phyloP scores from a whole-genome alignment of 1,140 invertebrate genomes.

The Olivierus martensii region DNA sequence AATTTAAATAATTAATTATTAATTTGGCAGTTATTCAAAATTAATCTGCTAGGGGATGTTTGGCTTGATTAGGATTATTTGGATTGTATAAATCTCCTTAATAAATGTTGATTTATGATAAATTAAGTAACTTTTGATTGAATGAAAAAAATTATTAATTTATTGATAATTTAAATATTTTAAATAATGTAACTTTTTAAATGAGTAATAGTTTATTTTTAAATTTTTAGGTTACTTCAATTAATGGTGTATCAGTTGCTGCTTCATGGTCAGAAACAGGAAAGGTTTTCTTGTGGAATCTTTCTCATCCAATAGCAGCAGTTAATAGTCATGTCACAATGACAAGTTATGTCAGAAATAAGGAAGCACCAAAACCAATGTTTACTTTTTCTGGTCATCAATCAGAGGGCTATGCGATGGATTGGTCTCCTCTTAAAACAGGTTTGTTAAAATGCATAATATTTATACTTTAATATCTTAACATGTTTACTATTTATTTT shows the following conservation, averaged over 20 bases:
- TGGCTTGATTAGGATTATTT: too few relatives aligned
- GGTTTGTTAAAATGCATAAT: conserved; percentile 48
- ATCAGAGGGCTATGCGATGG: conserved; percentile 84
- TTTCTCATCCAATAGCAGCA: conserved; percentile 59
- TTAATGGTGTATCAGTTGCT: conserved; percentile 42
- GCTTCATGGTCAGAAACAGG: conserved; percentile 89
- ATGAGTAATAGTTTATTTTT: too few relatives aligned
- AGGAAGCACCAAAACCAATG: conserved; percentile 45
- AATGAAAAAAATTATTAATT: too few relatives aligned
- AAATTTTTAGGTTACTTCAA: conserved; percentile 30
- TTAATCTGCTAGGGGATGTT: too few relatives aligned
- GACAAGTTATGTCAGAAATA: conserved; percentile 33
- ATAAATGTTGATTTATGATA: too few relatives aligned
- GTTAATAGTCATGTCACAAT: conserved; percentile 48
- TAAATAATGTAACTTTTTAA: conserved; percentile 1
- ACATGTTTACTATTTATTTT: too few relatives aligned
- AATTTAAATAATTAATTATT: too few relatives aligned
- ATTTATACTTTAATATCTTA: too few relatives aligned
- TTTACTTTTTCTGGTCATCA: conserved; percentile 83
- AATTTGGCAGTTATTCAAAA: too few relatives aligned
- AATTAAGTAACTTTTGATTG: too few relatives aligned
- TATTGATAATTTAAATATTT: neutral
- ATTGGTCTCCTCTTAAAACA: conserved; percentile 67
- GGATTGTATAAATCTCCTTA: too few relatives aligned
- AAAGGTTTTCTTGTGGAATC: conserved; percentile 79